Evolutionary conservation across 2,888 invertebrate genomes (phyloP).

Genomic region (Laothoe populi): DNA sequence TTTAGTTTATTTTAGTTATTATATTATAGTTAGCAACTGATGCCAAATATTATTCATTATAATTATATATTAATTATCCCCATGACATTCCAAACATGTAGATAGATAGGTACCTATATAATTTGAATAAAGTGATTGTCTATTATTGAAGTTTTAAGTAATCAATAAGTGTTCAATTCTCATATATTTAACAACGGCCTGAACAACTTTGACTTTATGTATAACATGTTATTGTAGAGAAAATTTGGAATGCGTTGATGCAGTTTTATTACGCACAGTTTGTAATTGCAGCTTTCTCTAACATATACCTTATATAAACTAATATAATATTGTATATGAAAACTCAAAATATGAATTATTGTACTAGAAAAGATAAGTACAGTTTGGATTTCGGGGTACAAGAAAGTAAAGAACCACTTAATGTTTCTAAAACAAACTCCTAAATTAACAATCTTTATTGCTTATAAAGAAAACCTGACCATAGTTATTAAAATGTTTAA

Average conservation of each 20-base stretch:
- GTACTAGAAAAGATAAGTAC: not conserved
- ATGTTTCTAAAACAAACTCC: constrained; percentile 2
- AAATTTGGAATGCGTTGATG: constrained; percentile 9
- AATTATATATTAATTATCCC: constrained; percentile 34
- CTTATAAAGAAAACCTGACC: not conserved
- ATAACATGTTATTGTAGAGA: constrained; percentile 14
- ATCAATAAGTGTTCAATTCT: constrained; percentile 60
- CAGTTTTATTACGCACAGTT: constrained; percentile 9
- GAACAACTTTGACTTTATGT: constrained; percentile 24
- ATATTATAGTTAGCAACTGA: constrained; percentile 25
- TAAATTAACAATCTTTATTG: not conserved
- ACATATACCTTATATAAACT: constrained; percentile 5
- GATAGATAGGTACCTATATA: constrained; percentile 57
- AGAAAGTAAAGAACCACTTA: not conserved
- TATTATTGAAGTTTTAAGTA: constrained; percentile 55
- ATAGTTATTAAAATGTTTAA: not conserved
- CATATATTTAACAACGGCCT: constrained; percentile 35
- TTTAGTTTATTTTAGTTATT: not conserved
- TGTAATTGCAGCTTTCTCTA: constrained; percentile 10
- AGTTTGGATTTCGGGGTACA: constrained; percentile 1
- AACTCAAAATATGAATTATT: constrained; percentile 9
- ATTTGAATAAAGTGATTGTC: constrained; percentile 52
- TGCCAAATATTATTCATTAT: constrained; percentile 38
- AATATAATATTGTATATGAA: constrained; percentile 2
- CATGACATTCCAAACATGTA: constrained; percentile 57